phyloP scores from a whole-genome alignment of 2,113 vertebrate species.

The Dendropsophus ebraccatus region DNA sequence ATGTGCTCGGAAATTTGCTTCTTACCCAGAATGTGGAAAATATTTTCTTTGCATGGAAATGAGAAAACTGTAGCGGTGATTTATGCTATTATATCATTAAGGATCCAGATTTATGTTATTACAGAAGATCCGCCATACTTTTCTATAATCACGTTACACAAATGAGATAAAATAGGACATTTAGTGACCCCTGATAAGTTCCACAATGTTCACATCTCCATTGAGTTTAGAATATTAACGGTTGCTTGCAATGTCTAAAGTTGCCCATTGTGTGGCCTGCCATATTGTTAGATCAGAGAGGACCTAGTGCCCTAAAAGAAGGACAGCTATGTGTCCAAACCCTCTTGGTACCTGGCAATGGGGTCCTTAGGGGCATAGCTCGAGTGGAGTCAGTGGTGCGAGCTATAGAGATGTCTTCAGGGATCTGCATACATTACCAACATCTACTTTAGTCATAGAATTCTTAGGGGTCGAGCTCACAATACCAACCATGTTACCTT shows the following conservation, averaged over 20 bases:
- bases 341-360: too few species aligned
- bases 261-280: not conserved
- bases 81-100: not conserved
- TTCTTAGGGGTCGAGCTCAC: too few species aligned
- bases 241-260: not conserved
- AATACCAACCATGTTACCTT: too few species aligned
- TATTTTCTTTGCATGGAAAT: slow-evolving; percentile 33
- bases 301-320: too few species aligned
- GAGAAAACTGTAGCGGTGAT: not conserved
- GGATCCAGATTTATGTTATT: not conserved
- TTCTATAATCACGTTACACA: not conserved
- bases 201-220: not conserved
- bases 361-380: too few species aligned
- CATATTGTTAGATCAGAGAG: too few species aligned
- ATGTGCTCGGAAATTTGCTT: slow-evolving; percentile 52
- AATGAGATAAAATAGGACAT: not conserved
- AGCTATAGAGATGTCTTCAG: too few species aligned
- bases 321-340: too few species aligned
- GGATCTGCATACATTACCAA: too few species aligned
- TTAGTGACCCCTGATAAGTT: not conserved
- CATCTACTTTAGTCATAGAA: too few species aligned
- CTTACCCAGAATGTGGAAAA: slow-evolving; percentile 39
- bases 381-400: too few species aligned
- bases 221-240: too few species aligned
- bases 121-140: not conserved